Evolutionary conservation across 2,888 invertebrate genomes (phyloP), one percentile per base, ranked within the genome.

Genomic region (Drosophila nr. fundita): DNA sequence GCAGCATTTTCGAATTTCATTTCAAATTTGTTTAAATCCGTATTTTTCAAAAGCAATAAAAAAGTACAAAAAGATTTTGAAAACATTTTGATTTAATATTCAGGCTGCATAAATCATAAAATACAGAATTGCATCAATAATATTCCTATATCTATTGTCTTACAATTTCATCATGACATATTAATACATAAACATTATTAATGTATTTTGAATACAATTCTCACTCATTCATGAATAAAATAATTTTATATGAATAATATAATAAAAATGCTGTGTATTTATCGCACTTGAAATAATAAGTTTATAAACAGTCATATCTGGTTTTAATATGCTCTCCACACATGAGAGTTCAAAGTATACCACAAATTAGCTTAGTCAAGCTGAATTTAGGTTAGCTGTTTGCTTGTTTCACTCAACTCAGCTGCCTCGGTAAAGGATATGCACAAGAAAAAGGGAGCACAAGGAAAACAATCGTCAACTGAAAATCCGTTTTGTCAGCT

Each of bases 401-500:
- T 45, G 57, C 10, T 42, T 57, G 42, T 30, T 29, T n/a, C 21
- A 30, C 18, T 21, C n/a, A 52, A n/a, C 15, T 53, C 34, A 30
- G 38, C 11, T 36, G 48, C 11, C 13, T 32, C 34, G 27, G 13
- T 11, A 38, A 38, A 48, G 45, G 38, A 42, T 63, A 38, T 52
- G 7, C n/a, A 24, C 29, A 27, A 45, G 38, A 27, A 38, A 21
- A 29, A 57, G 38, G n/a, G 7, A 36, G 11, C 27, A 10, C 8
- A 45, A 15, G 38, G 6, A 7, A 24, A 13, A 40, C 11, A 50
- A 34, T 42, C 18, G 21, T 21, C 55, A 32, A 15, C 21, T 24
- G 4, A 13, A 52, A 62, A 62, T 38, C 45, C 58, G 48, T 69
- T 67, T 62, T 7, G 54, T 30, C 24, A 54, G 45, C 13, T 40